Evolutionary conservation across 2,113 vertebrate genomes (phyloP).

Genomic region (Arizona elegans): DNA sequence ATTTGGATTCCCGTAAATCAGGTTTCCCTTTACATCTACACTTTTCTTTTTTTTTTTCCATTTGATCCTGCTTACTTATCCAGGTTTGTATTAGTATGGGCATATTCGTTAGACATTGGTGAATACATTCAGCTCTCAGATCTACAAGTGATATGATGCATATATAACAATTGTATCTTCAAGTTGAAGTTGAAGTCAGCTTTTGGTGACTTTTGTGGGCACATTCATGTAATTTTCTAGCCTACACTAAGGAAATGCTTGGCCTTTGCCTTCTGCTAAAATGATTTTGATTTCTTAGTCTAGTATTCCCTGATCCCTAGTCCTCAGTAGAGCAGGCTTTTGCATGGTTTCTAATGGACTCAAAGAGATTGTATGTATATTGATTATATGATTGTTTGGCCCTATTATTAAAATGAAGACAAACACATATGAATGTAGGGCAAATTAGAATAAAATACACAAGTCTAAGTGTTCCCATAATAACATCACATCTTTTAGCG

Average conservation of each 20-base stretch:
- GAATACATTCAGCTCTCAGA: not conserved
- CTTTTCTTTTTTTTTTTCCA: not conserved
- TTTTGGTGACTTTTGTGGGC: not conserved
- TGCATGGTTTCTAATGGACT: not conserved
- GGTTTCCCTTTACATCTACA: not conserved
- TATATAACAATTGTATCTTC: not conserved
- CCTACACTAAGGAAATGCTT: not conserved
- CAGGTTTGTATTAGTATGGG: not conserved
- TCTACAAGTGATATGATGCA: not conserved
- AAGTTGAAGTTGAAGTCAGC: not conserved
- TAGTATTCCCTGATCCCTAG: not conserved
- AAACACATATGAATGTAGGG: not conserved
- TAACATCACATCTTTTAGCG: not conserved
- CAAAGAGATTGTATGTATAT: not conserved
- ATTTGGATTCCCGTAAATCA: not conserved
- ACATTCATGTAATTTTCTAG: not conserved
- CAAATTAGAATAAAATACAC: not conserved
- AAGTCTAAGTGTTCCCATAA: too few species aligned
- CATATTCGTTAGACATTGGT: not conserved
- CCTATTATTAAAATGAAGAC: not conserved
- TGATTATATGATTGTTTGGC: not conserved
- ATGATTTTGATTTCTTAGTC: not conserved
- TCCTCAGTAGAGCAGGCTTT: not conserved
- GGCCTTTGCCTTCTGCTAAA: not conserved
- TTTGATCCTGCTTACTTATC: not conserved